A percentile compares a stretch with the other conserved stretches of the same genome.
Evolutionary conservation across 2,888 invertebrate species (phyloP).

Genomic region (Dascillus cervinus): DNA sequence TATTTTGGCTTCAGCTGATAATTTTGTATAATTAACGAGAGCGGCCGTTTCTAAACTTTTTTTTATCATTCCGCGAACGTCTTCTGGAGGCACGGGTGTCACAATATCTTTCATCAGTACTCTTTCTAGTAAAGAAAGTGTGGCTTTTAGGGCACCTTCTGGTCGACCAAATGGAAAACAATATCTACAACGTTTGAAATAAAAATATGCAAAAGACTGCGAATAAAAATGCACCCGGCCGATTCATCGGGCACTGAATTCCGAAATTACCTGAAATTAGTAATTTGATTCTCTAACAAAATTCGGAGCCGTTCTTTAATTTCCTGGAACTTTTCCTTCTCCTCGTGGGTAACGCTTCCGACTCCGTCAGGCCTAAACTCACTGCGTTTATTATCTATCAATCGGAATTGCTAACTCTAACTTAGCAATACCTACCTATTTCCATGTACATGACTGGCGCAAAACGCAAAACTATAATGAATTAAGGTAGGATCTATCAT

Average conservation of each 20-base stretch:
- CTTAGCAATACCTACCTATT: conserved; percentile 67
- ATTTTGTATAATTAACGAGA: conserved; percentile 90
- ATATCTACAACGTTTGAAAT: no score
- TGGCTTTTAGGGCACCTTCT: conserved; percentile 95
- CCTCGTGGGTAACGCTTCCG: conserved; percentile 96
- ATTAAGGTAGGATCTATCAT: conserved; percentile 98
- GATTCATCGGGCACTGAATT: no score
- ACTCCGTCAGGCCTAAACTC: conserved; percentile 90
- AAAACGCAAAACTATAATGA: conserved; percentile 99
- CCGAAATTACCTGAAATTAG: conserved; percentile 79
- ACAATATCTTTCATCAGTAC: conserved; percentile 99
- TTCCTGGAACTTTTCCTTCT: conserved; percentile 95
- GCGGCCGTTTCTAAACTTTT: conserved; percentile 97
- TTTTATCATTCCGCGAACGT: conserved; percentile 92
- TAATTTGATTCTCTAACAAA: conserved; percentile 94
- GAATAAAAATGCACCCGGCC: no score
- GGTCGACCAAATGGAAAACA: conserved; percentile 99
- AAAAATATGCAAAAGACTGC: conserved; percentile 12
- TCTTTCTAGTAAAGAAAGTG: conserved; percentile 89
- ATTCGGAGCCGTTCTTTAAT: conserved; percentile 91
- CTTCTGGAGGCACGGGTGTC: conserved; percentile 92
- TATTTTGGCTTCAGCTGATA: conserved; percentile 95
- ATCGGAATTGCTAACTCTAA: conserved; percentile 33
- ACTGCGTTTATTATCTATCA: conserved; percentile 43
- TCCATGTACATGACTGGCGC: conserved; percentile 98